Base-by-base conservation (phyloP, 37 sponge, comb jelly and placozoan genomes). In the Spongilla lacustris region DNA sequence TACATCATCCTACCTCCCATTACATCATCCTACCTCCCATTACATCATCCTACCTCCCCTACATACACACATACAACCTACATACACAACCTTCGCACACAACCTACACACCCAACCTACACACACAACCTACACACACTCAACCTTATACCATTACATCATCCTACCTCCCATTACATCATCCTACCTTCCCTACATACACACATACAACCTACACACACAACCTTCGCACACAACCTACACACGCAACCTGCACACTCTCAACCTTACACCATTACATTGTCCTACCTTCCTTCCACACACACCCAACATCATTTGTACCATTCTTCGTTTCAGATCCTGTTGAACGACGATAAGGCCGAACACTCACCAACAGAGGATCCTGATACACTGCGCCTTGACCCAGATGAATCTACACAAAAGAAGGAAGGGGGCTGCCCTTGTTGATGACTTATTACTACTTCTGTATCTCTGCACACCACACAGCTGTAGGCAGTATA, bases 201-300 rank as follows among this genome's bases (percentile, higher is more conserved):
- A n/a, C n/a, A n/a, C n/a, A n/a, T 6, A 41, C 41, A 41, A 3
- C 41, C 6, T 6, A 41, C n/a, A n/a, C n/a, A n/a, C n/a, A n/a
- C n/a, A n/a, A n/a, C n/a, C n/a, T n/a, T n/a, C n/a, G 34, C 82
- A 25, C 82, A 23, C 71, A 23, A 71, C 29, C 82, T n/a, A 50
- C 37, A 71, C 36, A 26, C 38, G n/a, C n/a, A n/a, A n/a, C n/a
- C n/a, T n/a, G n/a, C n/a, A n/a, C n/a, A n/a, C n/a, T n/a, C 83
- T 41, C 74, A 8, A 29, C 25, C 76, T 49, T 67, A 14, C 69
- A 14, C 76, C 50, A 70, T 49, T 68, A n/a, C 2, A 2, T 46
- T 13, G 68, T 50, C 74, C 69, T 28, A n/a, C n/a, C n/a, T n/a
- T n/a, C n/a, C n/a, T n/a, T n/a, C n/a, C n/a, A n/a, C n/a, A n/a